These are phyloP conservation scores for Siniperca chuatsi DNA, from an alignment of 2,113 vertebrate genomes.

Conservation along the genomic window DNA sequence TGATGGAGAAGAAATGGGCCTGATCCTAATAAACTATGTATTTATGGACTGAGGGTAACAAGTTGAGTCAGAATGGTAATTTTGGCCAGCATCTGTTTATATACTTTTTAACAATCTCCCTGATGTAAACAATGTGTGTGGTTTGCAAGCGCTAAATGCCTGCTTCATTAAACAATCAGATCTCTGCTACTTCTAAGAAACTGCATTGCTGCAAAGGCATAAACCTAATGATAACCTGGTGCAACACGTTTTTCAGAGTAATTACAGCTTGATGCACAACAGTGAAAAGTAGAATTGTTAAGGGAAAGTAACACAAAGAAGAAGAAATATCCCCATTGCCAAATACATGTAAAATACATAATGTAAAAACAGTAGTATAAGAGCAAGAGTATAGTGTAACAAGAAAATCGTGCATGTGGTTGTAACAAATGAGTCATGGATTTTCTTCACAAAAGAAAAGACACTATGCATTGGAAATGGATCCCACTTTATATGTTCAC, in stretches of 20 bases:
- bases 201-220: neutral
- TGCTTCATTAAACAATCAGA: conserved; percentile 50
- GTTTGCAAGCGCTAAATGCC: conserved; percentile 55
- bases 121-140: conserved; percentile 65
- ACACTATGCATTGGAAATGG: conserved; percentile 5
- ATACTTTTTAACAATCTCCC: conserved; percentile 53
- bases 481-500: neutral
- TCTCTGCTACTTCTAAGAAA: conserved; percentile 42
- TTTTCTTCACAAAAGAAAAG: conserved; percentile 13
- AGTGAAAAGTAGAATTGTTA: neutral
- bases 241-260: neutral
- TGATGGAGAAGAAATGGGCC: conserved; percentile 59
- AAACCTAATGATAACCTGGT: conserved; percentile 25
- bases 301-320: neutral
- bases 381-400: neutral
- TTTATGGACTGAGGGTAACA: conserved; percentile 62
- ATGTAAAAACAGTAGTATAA: neutral
- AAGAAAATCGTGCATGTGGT: neutral
- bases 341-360: neutral
- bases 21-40: conserved; percentile 58
- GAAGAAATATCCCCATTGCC: neutral
- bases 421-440: conserved; percentile 8
- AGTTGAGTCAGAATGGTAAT: conserved; percentile 58
- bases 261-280: conserved; percentile 8
- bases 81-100: conserved; percentile 61